phyloP scores from a whole-genome alignment of 2,888 invertebrate genomes.

The Ypsolopha scabrella region DNA sequence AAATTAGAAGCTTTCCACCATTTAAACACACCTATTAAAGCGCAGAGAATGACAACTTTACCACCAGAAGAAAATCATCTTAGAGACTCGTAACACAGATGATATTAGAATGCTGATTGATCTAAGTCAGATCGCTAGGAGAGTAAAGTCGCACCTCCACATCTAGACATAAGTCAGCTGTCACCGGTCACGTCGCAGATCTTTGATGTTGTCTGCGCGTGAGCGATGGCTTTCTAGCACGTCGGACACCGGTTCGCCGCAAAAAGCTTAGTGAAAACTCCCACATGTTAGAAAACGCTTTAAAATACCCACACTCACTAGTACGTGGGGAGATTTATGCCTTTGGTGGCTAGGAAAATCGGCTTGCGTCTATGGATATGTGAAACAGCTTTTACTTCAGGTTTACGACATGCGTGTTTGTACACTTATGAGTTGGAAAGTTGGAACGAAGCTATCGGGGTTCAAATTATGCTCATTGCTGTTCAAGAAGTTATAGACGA shows the following conservation, averaged over 20 bases:
- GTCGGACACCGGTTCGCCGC: slow-evolving; percentile 14
- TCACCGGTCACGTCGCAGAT: slow-evolving; percentile 14
- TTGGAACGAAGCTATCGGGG: no score
- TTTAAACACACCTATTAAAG: background rate
- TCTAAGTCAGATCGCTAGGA: background rate
- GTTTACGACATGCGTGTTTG: background rate
- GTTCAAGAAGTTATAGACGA: no score
- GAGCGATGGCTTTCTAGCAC: slow-evolving; percentile 65
- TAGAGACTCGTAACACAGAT: no score
- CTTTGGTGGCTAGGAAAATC: background rate
- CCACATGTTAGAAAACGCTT: slow-evolving; percentile 38
- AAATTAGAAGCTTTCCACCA: no score
- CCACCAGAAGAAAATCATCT: no score
- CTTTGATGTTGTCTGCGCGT: slow-evolving; percentile 42
- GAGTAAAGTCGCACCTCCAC: slow-evolving; percentile 19
- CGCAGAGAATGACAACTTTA: background rate
- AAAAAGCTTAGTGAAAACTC: slow-evolving; percentile 59
- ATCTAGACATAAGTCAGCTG: slow-evolving; percentile 32
- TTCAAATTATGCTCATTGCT: no score
- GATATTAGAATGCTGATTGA: no score
- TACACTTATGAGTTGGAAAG: no score
- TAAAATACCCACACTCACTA: slow-evolving; percentile 36
- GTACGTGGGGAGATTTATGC: background rate
- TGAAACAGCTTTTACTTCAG: background rate
- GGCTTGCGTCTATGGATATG: background rate